Percentiles rank a stretch among this genome's conserved stretches.
Evolutionary conservation across 35 echinoderm and acorn worm species (phyloP).

Genomic region (Acanthaster planci): DNA sequence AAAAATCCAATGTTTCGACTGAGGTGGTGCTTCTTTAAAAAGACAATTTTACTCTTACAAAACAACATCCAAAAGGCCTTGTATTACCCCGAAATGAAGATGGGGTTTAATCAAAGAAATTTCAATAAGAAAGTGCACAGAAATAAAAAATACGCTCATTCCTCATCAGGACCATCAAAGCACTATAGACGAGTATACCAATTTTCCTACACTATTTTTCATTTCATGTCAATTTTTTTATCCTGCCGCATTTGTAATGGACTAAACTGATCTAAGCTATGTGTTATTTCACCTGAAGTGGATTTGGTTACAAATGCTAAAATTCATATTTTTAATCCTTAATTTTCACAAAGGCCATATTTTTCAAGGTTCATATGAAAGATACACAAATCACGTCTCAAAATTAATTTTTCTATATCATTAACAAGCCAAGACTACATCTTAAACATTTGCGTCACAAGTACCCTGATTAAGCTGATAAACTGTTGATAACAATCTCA

Average conservation of each 20-base stretch:
- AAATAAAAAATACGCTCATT: too few relatives aligned
- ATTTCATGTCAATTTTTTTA: background rate
- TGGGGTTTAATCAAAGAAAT: too few relatives aligned
- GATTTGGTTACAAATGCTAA: background rate
- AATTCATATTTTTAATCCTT: background rate
- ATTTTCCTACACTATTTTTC: background rate
- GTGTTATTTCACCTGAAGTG: background rate
- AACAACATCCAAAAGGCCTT: too few relatives aligned
- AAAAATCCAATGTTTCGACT: background rate
- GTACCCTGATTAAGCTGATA: background rate
- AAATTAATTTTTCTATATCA: background rate
- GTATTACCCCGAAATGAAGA: too few relatives aligned
- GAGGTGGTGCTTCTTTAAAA: background rate
- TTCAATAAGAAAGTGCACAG: too few relatives aligned
- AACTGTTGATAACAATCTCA: background rate
- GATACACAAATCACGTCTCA: background rate
- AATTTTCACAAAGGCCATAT: background rate
- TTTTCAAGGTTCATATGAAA: conserved; percentile 17
- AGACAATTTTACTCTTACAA: too few relatives aligned
- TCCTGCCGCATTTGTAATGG: background rate
- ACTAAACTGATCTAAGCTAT: background rate
- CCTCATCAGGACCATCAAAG: background rate
- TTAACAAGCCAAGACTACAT: background rate
- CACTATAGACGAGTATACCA: background rate
- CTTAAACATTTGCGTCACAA: background rate